phyloP scores from a whole-genome alignment of 2,888 invertebrate genomes.

The Julus scanicus region DNA sequence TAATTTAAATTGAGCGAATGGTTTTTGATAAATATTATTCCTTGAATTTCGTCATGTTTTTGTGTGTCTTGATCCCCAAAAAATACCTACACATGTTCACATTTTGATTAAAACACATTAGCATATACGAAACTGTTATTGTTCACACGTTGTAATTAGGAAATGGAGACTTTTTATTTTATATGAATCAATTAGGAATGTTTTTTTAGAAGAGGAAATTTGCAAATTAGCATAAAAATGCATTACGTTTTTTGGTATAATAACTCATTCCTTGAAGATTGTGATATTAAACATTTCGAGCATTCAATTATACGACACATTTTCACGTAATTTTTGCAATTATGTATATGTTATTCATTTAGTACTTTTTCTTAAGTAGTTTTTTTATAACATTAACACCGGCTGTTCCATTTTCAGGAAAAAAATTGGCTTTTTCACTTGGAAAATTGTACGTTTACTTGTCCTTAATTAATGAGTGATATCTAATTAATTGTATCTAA shows the following conservation, averaged over 20 bases:
- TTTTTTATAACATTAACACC: background rate
- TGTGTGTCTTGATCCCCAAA: background rate
- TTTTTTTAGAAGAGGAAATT: background rate
- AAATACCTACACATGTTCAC: background rate
- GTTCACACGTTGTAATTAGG: conserved; percentile 14
- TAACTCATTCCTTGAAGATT: background rate
- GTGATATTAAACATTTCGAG: background rate
- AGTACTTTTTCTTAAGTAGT: background rate
- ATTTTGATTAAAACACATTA: conserved; percentile 32
- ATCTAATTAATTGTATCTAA: too few species aligned
- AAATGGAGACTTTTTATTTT: background rate
- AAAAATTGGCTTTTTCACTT: too few species aligned
- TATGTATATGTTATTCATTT: background rate
- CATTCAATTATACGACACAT: background rate
- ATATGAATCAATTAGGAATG: background rate
- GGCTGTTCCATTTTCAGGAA: background rate
- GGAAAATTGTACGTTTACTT: too few species aligned
- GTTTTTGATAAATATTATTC: background rate
- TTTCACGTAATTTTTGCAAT: background rate
- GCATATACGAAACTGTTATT: background rate
- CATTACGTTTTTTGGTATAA: background rate
- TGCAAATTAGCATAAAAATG: background rate
- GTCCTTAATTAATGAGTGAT: too few species aligned
- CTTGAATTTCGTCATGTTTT: too few species aligned
- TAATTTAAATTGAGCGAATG: background rate